Base-by-base conservation (phyloP, 2,888 invertebrate genomes). In the Cheilosia urbana region DNA sequence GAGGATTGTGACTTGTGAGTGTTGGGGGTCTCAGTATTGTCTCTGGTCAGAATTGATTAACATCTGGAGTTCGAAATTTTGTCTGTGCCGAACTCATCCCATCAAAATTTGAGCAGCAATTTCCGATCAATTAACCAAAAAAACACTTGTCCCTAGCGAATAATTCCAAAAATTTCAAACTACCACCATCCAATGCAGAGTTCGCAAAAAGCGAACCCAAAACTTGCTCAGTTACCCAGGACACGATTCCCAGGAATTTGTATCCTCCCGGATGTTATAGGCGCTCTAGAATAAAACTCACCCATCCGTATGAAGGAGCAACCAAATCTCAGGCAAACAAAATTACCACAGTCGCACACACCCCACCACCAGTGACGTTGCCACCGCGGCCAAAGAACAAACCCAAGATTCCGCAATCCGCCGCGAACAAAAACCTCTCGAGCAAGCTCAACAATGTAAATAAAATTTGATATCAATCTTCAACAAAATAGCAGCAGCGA, bases 401-500 rank as follows among this genome's bases (percentile, higher is more conserved):
- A 21, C 65, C 53, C 40, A 24, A 60, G 58, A 76, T 60, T 62
- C 45, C 58, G 17, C 69, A 71, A n/a, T n/a, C n/a, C n/a, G n/a
- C n/a, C n/a, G n/a, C n/a, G n/a, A 21, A 53, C 58, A 62, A 62
- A 62, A 75, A 45, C 68, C 79, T 71, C 66, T 40, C 13, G 51
- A 69, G 55, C 42, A 76, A 85, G 68, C 57, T 81, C 71, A 76
- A 85, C 85, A 85, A 85, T 85, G 85, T 85, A 85, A 85, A 85
- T 85, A 81, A 76, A 85, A 81, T 81, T 81, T 85, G 85, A 81
- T 85, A 85, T 81, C 81, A 81, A 85, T 85, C 81, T 85, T 76
- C 49, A 62, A 45, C 42, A 62, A 69, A 69, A 73, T 58, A 63
- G 51, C 57, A 68, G 62, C 62, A 21, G 49, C 81, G 57, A 60